These are phyloP conservation scores for Drosophila paranaensis DNA, from an alignment of 2,888 invertebrate genomes.

Conservation along the genomic window DNA sequence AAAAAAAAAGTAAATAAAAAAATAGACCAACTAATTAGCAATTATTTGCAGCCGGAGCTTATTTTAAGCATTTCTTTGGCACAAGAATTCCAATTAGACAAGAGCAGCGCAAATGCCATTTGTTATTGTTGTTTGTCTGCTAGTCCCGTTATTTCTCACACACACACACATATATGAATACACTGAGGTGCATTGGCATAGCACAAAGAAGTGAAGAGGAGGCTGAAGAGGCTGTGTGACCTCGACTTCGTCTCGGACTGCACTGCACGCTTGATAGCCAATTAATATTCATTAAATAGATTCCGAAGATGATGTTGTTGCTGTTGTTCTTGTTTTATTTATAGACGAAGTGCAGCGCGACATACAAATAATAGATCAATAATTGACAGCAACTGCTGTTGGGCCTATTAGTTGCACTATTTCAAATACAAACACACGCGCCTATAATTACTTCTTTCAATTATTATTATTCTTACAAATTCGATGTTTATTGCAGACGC, in stretches of 20 bases:
- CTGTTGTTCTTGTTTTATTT: slow-evolving; percentile 56
- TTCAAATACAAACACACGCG: slow-evolving; percentile 17
- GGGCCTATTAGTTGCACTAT: neutral
- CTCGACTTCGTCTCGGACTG: slow-evolving; percentile 54
- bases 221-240: slow-evolving; percentile 39
- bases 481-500: slow-evolving; percentile 20
- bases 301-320: slow-evolving; percentile 52
- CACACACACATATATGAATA: slow-evolving; percentile 26
- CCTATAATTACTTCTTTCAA: slow-evolving; percentile 11
- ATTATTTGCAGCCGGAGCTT: slow-evolving; percentile 65
- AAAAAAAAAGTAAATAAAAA: slow-evolving; percentile 36
- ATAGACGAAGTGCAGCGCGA: slow-evolving; percentile 53
- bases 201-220: slow-evolving; percentile 21
- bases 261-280: slow-evolving; percentile 63
- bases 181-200: slow-evolving; percentile 7
- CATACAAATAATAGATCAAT: slow-evolving; percentile 26
- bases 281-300: slow-evolving; percentile 75
- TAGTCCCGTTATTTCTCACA: slow-evolving; percentile 70
- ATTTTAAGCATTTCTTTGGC: slow-evolving; percentile 60
- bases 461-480: slow-evolving; percentile 18
- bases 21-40: slow-evolving; percentile 66
- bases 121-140: slow-evolving; percentile 54
- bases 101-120: slow-evolving; percentile 58
- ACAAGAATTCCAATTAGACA: slow-evolving; percentile 72
- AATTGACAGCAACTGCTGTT: slow-evolving; percentile 9